phyloP scores from a whole-genome alignment of 2,113 vertebrate genomes.

The Zosterops pallidus region DNA sequence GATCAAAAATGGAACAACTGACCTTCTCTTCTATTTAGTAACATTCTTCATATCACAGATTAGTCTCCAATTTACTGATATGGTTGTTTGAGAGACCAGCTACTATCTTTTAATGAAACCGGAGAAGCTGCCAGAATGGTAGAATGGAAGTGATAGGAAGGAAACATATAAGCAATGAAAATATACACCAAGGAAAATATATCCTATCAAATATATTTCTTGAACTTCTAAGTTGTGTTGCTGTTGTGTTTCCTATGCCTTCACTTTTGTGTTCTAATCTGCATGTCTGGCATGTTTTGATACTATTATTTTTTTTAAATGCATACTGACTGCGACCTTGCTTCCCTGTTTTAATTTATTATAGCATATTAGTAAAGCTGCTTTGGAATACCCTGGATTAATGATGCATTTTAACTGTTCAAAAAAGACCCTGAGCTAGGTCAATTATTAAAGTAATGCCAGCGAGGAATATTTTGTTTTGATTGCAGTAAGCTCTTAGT shows the following conservation, averaged over 20 bases:
- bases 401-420: constrained; percentile 71
- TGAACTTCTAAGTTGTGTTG: neutral
- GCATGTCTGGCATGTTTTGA: neutral
- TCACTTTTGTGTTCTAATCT: neutral
- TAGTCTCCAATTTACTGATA: neutral
- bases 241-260: neutral
- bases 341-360: constrained; percentile 64
- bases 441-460: constrained; percentile 66
- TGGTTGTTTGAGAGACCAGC: neutral
- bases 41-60: neutral
- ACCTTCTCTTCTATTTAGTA: neutral
- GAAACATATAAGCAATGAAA: neutral
- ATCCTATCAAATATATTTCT: neutral
- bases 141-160: neutral
- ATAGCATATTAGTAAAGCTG: constrained; percentile 59
- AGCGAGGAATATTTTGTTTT: constrained; percentile 63
- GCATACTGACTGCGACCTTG: neutral
- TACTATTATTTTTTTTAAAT: neutral
- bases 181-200: neutral
- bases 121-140: neutral
- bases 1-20: neutral
- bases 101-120: neutral
- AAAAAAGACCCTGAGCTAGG: constrained; percentile 66
- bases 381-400: constrained; percentile 72
- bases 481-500: constrained; percentile 55